Evolutionary conservation across 2,797 vertebrate genomes (phyloP).

Genomic region (Pteronotus mesoamericanus): DNA sequence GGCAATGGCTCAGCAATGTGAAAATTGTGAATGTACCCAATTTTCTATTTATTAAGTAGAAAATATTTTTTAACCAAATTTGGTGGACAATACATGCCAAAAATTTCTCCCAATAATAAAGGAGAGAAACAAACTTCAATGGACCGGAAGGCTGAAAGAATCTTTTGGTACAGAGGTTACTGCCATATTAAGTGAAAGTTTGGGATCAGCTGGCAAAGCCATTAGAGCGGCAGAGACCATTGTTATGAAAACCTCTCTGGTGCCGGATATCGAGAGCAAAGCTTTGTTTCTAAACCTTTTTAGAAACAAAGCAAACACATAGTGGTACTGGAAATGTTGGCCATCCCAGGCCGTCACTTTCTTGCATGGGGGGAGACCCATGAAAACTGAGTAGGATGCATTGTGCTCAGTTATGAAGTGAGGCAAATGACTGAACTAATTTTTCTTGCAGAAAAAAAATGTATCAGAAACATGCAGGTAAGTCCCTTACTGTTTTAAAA

Average conservation of each 20-base stretch:
- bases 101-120: background rate
- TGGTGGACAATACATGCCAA: background rate
- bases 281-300: too few species aligned
- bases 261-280: background rate
- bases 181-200: background rate
- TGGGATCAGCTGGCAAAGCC: background rate
- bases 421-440: background rate
- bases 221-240: background rate
- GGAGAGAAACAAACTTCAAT: background rate
- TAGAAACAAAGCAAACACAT: too few species aligned
- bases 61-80: constrained; percentile 17
- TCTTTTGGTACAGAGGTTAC: background rate
- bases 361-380: accelerated
- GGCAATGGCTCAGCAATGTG: background rate
- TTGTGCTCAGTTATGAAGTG: background rate
- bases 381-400: background rate
- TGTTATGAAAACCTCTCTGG: background rate
- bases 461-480: background rate
- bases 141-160: background rate
- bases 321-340: too few species aligned
- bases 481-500: background rate
- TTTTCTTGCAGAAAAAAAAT: background rate
- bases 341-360: background rate
- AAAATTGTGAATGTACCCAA: background rate
- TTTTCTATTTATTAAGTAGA: constrained; percentile 2